Evolutionary conservation across 2,888 invertebrate species (phyloP).

Genomic region (Phanerotoma sp.): DNA sequence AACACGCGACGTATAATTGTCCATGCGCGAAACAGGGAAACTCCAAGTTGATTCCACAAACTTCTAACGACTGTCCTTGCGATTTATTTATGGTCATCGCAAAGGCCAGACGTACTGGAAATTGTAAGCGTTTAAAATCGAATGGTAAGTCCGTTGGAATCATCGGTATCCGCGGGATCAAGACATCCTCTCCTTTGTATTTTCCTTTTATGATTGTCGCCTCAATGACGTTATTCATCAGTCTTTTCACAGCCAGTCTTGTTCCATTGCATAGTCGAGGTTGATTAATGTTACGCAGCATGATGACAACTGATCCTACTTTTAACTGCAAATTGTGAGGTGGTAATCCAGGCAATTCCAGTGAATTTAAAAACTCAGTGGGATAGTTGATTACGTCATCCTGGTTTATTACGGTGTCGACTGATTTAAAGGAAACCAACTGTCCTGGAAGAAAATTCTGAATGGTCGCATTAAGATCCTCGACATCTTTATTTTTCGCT

Average conservation of each 20-base stretch:
- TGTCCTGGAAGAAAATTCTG: background rate
- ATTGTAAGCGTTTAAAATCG: constrained; percentile 24
- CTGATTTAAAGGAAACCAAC: background rate
- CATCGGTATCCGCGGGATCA: constrained; percentile 34
- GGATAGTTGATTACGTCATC: constrained; percentile 1
- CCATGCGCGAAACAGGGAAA: constrained; percentile 20
- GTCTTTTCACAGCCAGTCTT: constrained; percentile 29
- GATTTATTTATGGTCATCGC: constrained; percentile 29
- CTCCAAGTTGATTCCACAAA: constrained; percentile 20
- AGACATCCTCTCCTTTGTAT: constrained; percentile 27
- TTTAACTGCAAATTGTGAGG: constrained; percentile 32
- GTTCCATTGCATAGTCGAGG: constrained; percentile 34
- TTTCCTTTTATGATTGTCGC: constrained; percentile 40
- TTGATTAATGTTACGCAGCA: constrained; percentile 41
- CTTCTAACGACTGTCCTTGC: constrained; percentile 25
- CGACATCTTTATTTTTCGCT: background rate
- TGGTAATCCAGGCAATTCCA: constrained; percentile 17
- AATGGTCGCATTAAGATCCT: background rate
- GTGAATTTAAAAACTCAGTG: constrained; percentile 4
- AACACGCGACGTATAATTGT: constrained; percentile 29
- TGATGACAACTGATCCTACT: constrained; percentile 39
- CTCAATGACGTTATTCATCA: constrained; percentile 42
- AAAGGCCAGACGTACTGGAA: constrained; percentile 26
- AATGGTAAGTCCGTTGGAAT: constrained; percentile 28
- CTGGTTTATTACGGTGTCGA: background rate